These are phyloP conservation scores for Climacteris rufus DNA, from an alignment of 2,113 vertebrate species.

Conservation along the genomic window DNA sequence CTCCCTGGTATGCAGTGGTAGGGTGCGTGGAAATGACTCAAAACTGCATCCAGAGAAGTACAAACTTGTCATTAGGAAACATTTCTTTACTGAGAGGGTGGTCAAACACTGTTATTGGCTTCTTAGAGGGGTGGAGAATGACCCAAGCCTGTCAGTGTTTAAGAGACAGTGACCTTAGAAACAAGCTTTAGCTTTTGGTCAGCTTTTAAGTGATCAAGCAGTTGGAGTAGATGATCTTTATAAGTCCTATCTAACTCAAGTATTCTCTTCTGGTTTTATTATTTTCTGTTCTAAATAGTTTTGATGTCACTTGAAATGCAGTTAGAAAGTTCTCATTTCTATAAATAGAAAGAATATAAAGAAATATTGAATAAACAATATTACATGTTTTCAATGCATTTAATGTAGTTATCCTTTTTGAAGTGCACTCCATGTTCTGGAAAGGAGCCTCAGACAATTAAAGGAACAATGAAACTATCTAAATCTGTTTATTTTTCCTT, in stretches of 20 bases:
- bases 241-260: not conserved
- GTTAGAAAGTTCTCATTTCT: not conserved
- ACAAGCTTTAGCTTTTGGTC: not conserved
- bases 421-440: not conserved
- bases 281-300: not conserved
- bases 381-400: not conserved
- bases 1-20: not conserved
- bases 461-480: not conserved
- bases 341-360: not conserved
- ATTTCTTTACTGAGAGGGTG: not conserved
- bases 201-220: not conserved
- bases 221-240: rapidly evolving
- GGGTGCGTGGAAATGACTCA: not conserved
- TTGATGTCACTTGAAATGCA: not conserved
- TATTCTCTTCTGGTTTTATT: not conserved
- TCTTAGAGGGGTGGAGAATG: not conserved
- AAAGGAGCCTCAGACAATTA: not conserved
- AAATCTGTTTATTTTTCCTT: slow-evolving; percentile 26
- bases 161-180: not conserved
- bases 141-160: not conserved
- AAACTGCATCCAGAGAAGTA: not conserved
- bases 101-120: not conserved
- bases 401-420: not conserved
- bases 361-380: not conserved
- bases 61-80: not conserved